Evolutionary conservation across 1,140 invertebrate genomes (phyloP).

Genomic region (Steinernema feltiae): DNA sequence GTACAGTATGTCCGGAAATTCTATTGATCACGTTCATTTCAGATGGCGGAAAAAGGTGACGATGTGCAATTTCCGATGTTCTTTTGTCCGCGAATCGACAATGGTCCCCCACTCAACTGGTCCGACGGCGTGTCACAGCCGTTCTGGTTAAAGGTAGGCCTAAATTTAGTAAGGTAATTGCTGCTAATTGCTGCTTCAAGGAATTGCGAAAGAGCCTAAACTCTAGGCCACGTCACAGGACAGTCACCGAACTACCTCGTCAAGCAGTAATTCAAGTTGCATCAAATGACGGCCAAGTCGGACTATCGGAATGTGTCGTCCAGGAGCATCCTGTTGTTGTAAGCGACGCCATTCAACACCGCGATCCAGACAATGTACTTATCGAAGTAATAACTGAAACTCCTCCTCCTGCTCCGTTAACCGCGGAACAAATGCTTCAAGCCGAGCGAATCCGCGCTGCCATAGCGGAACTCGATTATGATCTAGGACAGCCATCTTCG

Average conservation of each 20-base stretch:
- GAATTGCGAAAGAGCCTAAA: neutral
- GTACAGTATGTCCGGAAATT: neutral
- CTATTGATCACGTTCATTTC: neutral
- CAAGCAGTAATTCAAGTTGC: neutral
- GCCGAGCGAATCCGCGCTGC: neutral
- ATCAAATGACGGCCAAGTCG: too few relatives aligned
- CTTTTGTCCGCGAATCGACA: neutral
- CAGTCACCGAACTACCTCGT: neutral
- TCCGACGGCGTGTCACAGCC: neutral
- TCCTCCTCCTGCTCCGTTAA: too few relatives aligned
- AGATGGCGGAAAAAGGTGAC: neutral
- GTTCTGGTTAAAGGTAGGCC: neutral
- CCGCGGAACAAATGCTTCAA: too few relatives aligned
- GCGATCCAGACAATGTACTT: too few relatives aligned
- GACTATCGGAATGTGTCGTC: too few relatives aligned
- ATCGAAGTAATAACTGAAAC: too few relatives aligned
- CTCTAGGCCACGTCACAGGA: neutral
- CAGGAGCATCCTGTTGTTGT: too few relatives aligned
- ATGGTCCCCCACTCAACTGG: neutral
- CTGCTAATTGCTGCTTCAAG: neutral
- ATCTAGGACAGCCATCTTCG: too few relatives aligned
- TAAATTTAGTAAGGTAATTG: neutral
- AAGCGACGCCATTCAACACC: too few relatives aligned
- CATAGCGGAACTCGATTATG: neutral
- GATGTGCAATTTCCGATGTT: neutral